Percentiles rank a stretch among this genome's conserved stretches.
phyloP scores from a whole-genome alignment of 2,888 invertebrate genomes.

The Neoscelio sp. region DNA sequence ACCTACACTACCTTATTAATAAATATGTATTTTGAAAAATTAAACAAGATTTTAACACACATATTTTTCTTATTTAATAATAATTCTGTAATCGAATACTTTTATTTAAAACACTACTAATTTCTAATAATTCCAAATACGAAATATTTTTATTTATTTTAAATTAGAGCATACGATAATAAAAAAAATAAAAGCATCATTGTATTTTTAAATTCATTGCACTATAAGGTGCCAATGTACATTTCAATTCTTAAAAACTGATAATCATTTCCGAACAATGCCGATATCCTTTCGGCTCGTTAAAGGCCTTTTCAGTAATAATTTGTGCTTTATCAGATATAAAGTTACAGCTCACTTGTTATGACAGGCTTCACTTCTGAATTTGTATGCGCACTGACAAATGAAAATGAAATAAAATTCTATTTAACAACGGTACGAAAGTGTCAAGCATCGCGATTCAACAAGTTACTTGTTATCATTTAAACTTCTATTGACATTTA shows the following conservation, averaged over 20 bases:
- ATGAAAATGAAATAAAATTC: constrained; percentile 6
- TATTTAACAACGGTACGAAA: background rate
- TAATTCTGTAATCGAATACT: too few relatives aligned
- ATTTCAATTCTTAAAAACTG: background rate
- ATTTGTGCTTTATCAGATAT: background rate
- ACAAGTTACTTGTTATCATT: constrained; percentile 3
- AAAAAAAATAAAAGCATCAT: too few relatives aligned
- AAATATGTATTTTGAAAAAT: too few relatives aligned
- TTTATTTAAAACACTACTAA: too few relatives aligned
- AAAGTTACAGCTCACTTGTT: background rate
- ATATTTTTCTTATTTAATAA: too few relatives aligned
- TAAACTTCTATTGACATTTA: background rate
- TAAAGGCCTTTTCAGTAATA: background rate
- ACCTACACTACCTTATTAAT: too few relatives aligned
- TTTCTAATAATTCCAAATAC: too few relatives aligned
- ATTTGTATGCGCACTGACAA: background rate
- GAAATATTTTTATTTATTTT: too few relatives aligned
- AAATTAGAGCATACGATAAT: too few relatives aligned
- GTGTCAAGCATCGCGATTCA: background rate
- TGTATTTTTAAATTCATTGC: too few relatives aligned
- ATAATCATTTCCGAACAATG: background rate
- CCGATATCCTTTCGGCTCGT: background rate
- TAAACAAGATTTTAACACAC: too few relatives aligned
- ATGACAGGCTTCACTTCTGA: background rate
- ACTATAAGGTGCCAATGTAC: too few relatives aligned